Base-by-base conservation (phyloP, 2,888 invertebrate genomes). In the Gastrophysa polygoni region DNA sequence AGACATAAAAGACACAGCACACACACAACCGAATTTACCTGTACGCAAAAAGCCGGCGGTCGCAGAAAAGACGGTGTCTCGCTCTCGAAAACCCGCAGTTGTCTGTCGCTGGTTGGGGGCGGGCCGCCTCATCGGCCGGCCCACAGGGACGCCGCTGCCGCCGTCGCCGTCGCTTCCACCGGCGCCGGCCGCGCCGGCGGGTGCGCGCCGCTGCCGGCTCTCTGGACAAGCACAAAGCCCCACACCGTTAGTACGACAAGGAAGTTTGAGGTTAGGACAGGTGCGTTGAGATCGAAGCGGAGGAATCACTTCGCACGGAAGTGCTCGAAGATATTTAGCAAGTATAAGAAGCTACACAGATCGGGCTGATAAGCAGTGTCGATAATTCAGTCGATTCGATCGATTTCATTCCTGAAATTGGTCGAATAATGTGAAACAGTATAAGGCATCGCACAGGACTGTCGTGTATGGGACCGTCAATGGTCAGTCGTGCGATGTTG, bases 41-140 rank as follows among this genome's bases (percentile, higher is more conserved):
- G 78, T 79, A 73, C 77, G 75, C 74, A 77, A 78, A 68, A 78
- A 80, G 71, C 77, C 78, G 71, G 78, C 77, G 68, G 61, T 49
- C 49, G 77, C 76, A 68, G 78, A 76, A 68, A 76, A 77, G 66
- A 78, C 77, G 66, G 14, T 38, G 78, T 79, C 71, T 79, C 78
- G 69, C 76, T 73, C 68, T 78, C 79, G 65, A 77, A 78, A 71
- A 77, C 78, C 29, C 75, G 68, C 24, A 7, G 24, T 24, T 10
- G 29, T 32, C 10, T 1, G 38, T 11, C 14, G 38, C 38, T 68
- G 70, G 60, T 38, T 60, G 71, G 74, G 67, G 72, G 73, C 69
- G 69, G 71, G 73, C 68, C 67, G 68, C 38, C 64, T 61, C 64
- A 64, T 61, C 61, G 64, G 58, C 55, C 38, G 38, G 51, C 58